Percentiles rank a stretch among this genome's conserved stretches.
These are phyloP conservation scores for Phasia obesa DNA, from an alignment of 2,888 invertebrate genomes.

Conservation along the genomic window DNA sequence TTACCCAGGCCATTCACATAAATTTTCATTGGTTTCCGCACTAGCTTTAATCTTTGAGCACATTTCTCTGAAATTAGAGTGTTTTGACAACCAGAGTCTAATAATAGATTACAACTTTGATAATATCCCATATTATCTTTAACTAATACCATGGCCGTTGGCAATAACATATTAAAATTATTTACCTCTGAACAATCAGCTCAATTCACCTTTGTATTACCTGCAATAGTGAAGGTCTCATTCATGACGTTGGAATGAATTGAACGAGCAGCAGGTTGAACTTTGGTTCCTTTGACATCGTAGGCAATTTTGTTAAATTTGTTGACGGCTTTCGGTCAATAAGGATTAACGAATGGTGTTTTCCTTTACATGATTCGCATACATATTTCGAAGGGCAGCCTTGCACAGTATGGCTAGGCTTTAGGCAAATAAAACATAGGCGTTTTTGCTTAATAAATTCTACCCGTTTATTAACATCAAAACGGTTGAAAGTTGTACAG, in stretches of 20 bases:
- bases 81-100: constrained; percentile 50
- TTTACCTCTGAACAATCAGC: constrained; percentile 12
- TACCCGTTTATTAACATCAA: neutral
- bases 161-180: constrained; percentile 26
- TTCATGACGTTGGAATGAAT: neutral
- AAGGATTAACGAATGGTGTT: constrained; percentile 32
- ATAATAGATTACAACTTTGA: constrained; percentile 36
- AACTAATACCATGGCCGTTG: constrained; percentile 36
- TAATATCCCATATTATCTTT: constrained; percentile 47
- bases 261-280: neutral
- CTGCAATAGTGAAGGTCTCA: neutral
- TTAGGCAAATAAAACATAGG: constrained; percentile 54
- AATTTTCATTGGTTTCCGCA: constrained; percentile 33
- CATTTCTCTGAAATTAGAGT: constrained; percentile 34
- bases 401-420: constrained; percentile 31
- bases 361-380: constrained; percentile 21
- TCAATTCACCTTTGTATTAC: neutral
- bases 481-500: constrained; percentile 22
- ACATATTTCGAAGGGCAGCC: constrained; percentile 30
- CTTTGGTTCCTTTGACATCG: neutral
- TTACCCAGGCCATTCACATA: constrained; percentile 24
- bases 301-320: neutral
- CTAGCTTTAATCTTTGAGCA: constrained; percentile 1
- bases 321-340: constrained; percentile 23
- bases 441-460: constrained; percentile 26